Percentiles rank a stretch among this genome's conserved stretches.
Conservation (phyloP, 2,797 vertebrate genomes). For the Hypotaenidia okinawae region DNA sequence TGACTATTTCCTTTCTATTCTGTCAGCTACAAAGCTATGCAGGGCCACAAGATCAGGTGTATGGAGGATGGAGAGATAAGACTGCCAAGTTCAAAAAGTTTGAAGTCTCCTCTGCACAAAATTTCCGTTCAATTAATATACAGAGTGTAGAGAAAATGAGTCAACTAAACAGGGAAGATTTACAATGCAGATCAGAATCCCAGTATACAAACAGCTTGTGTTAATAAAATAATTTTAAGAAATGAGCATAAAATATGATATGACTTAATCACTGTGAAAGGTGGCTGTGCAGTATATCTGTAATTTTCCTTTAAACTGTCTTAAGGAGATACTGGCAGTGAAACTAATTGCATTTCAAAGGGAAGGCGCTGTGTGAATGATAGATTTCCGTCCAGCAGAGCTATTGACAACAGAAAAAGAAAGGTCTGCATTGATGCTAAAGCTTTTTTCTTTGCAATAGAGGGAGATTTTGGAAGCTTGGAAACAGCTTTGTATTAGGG, state of each 20-base stretch:
- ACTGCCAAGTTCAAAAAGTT: not conserved
- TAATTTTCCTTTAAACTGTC: constrained; percentile 35
- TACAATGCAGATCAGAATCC: constrained; percentile 39
- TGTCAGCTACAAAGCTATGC: not conserved
- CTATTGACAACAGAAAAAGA: constrained; percentile 56
- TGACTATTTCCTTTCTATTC: not conserved
- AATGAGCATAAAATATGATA: constrained; percentile 61
- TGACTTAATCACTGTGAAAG: constrained; percentile 58
- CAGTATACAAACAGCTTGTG: constrained; percentile 44
- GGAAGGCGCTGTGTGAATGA: constrained; percentile 37
- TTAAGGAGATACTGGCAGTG: constrained; percentile 47
- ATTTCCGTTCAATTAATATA: not conserved
- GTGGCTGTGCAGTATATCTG: constrained; percentile 32
- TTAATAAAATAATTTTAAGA: constrained; percentile 61
- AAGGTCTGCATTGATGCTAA: constrained; percentile 49
- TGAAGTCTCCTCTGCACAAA: not conserved
- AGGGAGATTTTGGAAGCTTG: constrained; percentile 57
- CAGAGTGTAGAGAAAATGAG: constrained; percentile 15
- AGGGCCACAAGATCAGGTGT: not conserved
- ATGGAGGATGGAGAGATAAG: not conserved
- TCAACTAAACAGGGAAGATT: constrained; percentile 25
- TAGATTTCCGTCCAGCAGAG: constrained; percentile 69
- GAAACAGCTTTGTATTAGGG: constrained; percentile 33
- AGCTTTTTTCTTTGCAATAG: constrained; percentile 18
- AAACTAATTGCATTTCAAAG: constrained; percentile 72